Percentiles rank a stretch among this genome's conserved stretches.
Conservation (phyloP, 2,113 vertebrate genomes). For the Dermatemys mawii region DNA sequence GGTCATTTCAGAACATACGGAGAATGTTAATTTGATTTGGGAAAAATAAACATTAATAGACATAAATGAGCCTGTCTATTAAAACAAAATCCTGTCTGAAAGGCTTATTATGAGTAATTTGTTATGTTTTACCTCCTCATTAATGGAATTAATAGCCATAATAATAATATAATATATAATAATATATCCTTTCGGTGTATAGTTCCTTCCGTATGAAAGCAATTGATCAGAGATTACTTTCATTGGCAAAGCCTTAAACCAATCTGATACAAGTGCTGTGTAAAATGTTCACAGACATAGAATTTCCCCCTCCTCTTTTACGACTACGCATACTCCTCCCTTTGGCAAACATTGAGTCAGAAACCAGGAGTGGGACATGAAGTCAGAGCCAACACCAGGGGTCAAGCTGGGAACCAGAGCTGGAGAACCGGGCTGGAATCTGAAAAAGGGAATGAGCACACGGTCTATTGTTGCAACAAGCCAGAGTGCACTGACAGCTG, state of each 20-base stretch:
- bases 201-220: neutral
- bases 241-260: neutral
- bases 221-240: neutral
- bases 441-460: neutral
- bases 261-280: neutral
- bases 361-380: too few relatives aligned
- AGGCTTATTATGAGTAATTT: slow-evolving; percentile 71
- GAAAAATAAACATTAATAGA: slow-evolving; percentile 38
- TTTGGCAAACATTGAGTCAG: neutral
- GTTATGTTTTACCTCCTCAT: slow-evolving; percentile 72
- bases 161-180: too few relatives aligned
- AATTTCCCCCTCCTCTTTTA: neutral
- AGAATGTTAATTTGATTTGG: slow-evolving; percentile 26
- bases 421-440: too few relatives aligned
- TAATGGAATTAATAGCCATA: slow-evolving; percentile 72
- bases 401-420: too few relatives aligned
- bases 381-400: too few relatives aligned
- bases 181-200: slow-evolving; percentile 23
- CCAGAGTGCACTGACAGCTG: neutral
- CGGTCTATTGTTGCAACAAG: too few relatives aligned
- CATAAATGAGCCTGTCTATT: slow-evolving; percentile 63
- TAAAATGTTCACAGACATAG: neutral
- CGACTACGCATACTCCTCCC: neutral
- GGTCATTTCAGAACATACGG: neutral
- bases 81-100: slow-evolving; percentile 67